Evolutionary conservation across 2,113 vertebrate genomes (phyloP).

Genomic region (Anguilla rostrata): DNA sequence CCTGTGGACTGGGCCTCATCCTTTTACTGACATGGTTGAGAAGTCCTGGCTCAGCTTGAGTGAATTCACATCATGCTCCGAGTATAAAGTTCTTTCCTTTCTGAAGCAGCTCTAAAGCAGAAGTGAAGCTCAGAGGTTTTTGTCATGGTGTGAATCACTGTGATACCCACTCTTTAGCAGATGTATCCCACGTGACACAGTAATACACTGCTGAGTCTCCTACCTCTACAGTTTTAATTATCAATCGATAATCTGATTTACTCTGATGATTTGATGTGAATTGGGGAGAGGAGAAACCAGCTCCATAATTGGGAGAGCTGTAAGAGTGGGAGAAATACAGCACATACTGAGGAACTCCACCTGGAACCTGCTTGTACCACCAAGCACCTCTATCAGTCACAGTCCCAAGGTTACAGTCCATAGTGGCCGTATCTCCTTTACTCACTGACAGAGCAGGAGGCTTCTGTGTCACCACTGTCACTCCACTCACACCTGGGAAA

Average conservation of each 20-base stretch:
- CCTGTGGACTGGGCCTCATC: no score
- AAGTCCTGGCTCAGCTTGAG: no score
- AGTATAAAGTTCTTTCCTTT: not conserved
- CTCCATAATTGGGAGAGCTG: constrained; percentile 26
- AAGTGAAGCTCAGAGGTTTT: constrained; percentile 45
- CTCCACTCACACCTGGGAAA: no score
- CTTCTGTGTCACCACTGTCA: no score
- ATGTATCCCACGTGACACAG: constrained; percentile 26
- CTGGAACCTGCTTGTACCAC: no score
- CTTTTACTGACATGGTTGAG: no score
- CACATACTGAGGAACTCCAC: no score
- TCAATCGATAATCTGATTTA: constrained; percentile 47
- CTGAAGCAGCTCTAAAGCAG: constrained; percentile 8
- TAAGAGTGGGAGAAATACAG: no score
- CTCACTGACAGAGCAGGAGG: no score
- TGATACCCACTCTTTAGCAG: not conserved
- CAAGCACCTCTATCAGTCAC: no score
- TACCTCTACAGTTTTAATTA: constrained; percentile 48
- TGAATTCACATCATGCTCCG: no score
- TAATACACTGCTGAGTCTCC: constrained; percentile 59
- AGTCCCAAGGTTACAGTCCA: not conserved
- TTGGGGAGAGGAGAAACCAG: constrained; percentile 49
- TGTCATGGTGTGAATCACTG: constrained; percentile 54
- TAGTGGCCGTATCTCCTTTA: no score
- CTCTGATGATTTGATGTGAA: constrained; percentile 50